A percentile compares a stretch with the other conserved stretches of the same genome.
Conservation (phyloP, 2,888 invertebrate species). For the Leucophenga montana region DNA sequence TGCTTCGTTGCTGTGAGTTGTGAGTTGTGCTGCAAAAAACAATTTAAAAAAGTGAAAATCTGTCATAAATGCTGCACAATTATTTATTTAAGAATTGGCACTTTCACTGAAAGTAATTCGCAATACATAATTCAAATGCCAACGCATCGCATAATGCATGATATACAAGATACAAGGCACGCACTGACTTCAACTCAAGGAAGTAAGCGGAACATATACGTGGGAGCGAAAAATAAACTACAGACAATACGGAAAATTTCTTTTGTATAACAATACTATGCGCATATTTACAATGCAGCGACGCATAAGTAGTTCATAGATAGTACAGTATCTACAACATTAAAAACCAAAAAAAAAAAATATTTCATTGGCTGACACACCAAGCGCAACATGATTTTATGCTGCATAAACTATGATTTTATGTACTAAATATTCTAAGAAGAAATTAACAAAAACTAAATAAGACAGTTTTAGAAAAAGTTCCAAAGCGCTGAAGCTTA, state of each 20-base stretch:
- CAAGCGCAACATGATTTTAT: not conserved
- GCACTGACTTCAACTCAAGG: slow-evolving; percentile 32
- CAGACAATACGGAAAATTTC: slow-evolving; percentile 45
- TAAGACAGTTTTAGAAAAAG: not conserved
- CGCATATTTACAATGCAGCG: not conserved
- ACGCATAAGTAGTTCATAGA: not conserved
- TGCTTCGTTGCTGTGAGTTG: slow-evolving; percentile 30
- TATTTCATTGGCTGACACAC: not conserved
- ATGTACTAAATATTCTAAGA: too few relatives aligned
- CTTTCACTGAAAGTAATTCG: slow-evolving; percentile 47
- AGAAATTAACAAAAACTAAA: not conserved
- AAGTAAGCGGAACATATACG: slow-evolving; percentile 36
- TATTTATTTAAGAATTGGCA: slow-evolving; percentile 56
- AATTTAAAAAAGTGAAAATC: slow-evolving; percentile 7
- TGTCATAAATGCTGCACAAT: slow-evolving; percentile 11
- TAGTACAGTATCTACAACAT: not conserved
- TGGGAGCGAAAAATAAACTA: slow-evolving; percentile 33
- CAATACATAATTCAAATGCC: not conserved
- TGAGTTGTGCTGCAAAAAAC: not conserved
- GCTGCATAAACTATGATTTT: not conserved
- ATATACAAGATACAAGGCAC: slow-evolving; percentile 38
- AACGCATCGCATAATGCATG: slow-evolving; percentile 57
- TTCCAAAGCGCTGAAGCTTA: slow-evolving; percentile 19
- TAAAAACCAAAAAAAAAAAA: not conserved
- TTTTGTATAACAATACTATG: too few relatives aligned